Base-by-base conservation (phyloP, 2,797 vertebrate species). In the Chiroxiphia lanceolata region DNA sequence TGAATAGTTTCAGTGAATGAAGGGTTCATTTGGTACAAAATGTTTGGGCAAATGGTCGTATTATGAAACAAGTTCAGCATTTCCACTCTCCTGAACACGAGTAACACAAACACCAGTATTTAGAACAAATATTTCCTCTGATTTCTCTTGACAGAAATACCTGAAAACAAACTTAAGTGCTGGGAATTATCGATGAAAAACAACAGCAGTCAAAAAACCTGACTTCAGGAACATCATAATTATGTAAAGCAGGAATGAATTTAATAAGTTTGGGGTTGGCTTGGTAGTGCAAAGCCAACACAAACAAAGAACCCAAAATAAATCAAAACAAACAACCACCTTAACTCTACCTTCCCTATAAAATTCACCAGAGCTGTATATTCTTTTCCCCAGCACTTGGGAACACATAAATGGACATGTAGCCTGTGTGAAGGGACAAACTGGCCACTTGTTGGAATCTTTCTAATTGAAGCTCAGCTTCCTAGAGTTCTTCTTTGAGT, bases 41-140 rank as follows among this genome's bases (percentile, higher is more conserved):
- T 20, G 3, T 22, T 77, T 65, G 60, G 25, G 25, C 27, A 84
- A 95, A 81, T 15, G 42, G 33, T 38, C 13, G 70, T 42, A 15
- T 86, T 80, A 47, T 59, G 26, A 89, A 83, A 89, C 15, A 17
- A 90, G 36, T 83, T 74, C 74, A 91, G 51, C 48, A 70, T 67
- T 67, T 94, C 25, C 26, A 54, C 26, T 47, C 34, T 45, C 16
- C 44, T 50, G 34, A 44, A 65, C 11, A 42, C 1, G 2, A 83
- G 25, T 38, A 92, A 77, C 9, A 87, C 15, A 48, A 93, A 71
- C 0, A 2, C 1, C 54, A 54, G 3, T 19, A 76, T 34, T 93
- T 33, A 51, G 44, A 85, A 88, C 16, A 69, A 64, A 17, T 47
- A 48, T 60, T 47, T 76, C 34, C 14, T 71, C 27, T 31, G 31